Conservation (phyloP, 2,888 invertebrate genomes). For the Cybosia mesomella region DNA sequence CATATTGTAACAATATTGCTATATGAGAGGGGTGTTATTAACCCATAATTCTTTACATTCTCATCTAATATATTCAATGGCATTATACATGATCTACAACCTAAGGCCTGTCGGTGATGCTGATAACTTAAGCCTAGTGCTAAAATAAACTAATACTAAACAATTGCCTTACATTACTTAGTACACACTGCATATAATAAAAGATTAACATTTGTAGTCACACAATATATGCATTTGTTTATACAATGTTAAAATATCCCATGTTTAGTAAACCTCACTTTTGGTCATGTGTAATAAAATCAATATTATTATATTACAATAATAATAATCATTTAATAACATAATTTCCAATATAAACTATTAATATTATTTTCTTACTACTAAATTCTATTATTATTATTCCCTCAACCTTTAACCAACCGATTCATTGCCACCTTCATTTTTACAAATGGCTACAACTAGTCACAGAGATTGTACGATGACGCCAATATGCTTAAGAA, state of each 20-base stretch:
- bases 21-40: neutral
- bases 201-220: constrained; percentile 3
- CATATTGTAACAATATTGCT: neutral
- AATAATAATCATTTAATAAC: constrained; percentile 2
- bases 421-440: too few species aligned
- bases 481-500: too few species aligned
- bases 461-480: too few species aligned
- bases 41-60: neutral
- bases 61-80: constrained; percentile 19
- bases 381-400: too few species aligned
- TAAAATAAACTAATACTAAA: constrained; percentile 33
- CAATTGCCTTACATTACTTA: constrained; percentile 17
- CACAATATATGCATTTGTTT: neutral
- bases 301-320: neutral
- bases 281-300: constrained; percentile 6
- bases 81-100: constrained; percentile 41
- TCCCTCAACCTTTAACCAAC: too few species aligned
- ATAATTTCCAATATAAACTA: neutral
- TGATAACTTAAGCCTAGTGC: constrained; percentile 41
- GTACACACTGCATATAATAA: neutral
- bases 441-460: too few species aligned
- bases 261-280: constrained; percentile 17
- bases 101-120: constrained; percentile 51
- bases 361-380: too few species aligned
- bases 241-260: constrained; percentile 5